A percentile compares a stretch with the other conserved stretches of the same genome.
Evolutionary conservation across 2,888 invertebrate species (phyloP).

Genomic region (Globia sparganii): DNA sequence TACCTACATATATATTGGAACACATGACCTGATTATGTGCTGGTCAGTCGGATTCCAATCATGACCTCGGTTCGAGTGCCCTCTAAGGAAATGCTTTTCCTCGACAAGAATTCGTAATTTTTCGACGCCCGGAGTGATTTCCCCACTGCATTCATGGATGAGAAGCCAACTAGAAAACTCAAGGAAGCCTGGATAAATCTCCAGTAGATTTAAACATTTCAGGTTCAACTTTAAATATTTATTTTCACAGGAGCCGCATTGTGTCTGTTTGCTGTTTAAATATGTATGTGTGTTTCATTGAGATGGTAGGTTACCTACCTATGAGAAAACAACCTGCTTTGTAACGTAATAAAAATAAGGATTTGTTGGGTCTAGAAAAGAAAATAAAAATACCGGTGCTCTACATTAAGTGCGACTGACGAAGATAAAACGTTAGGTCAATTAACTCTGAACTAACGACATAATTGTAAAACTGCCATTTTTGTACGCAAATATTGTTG

Average conservation of each 20-base stretch:
- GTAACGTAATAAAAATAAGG: conserved; percentile 20
- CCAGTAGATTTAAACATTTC: conserved; percentile 66
- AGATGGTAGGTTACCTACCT: conserved; percentile 35
- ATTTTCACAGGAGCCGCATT: conserved; percentile 43
- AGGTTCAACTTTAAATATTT: conserved; percentile 66
- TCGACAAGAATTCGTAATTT: conserved; percentile 75
- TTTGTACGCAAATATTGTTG: neutral
- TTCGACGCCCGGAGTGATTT: conserved; percentile 74
- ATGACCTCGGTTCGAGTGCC: conserved; percentile 68
- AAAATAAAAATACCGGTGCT: neutral
- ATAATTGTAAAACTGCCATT: neutral
- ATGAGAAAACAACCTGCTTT: conserved; percentile 19
- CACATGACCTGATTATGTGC: conserved; percentile 29
- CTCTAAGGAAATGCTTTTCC: conserved; percentile 74
- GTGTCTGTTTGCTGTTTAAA: conserved; percentile 51
- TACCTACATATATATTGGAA: conserved; percentile 7
- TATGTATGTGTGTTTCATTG: conserved; percentile 60
- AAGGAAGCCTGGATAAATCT: conserved; percentile 50
- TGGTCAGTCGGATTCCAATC: conserved; percentile 59
- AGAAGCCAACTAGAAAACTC: conserved; percentile 68
- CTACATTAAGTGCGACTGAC: neutral
- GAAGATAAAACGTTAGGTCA: neutral
- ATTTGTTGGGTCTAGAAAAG: conserved; percentile 1
- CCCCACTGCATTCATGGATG: conserved; percentile 76
- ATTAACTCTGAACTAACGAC: neutral